Percentiles rank a stretch among this genome's conserved stretches.
Conservation (phyloP, 2,888 invertebrate genomes). For the Entomobrya multifasciata region DNA sequence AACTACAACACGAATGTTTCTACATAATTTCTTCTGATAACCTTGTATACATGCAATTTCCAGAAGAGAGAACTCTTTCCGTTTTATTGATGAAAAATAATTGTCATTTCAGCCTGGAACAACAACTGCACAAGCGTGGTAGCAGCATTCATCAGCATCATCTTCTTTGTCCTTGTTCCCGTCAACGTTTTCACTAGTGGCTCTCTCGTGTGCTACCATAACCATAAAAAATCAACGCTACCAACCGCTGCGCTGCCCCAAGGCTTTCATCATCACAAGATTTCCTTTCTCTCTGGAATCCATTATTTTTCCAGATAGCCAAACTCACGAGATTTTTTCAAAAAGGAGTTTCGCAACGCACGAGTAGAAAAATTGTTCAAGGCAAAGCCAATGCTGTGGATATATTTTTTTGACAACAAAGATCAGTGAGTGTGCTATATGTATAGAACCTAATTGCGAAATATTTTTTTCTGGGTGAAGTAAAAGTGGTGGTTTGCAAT, state of each 20-base stretch:
- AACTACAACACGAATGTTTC: constrained; percentile 42
- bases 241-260: background rate
- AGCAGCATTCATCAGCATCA: too few species aligned
- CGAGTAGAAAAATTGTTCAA: too few species aligned
- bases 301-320: constrained; percentile 7
- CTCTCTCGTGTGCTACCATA: background rate
- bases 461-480: constrained; percentile 35
- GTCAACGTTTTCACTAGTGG: constrained; percentile 28
- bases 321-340: background rate
- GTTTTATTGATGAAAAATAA: constrained; percentile 36
- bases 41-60: constrained; percentile 58
- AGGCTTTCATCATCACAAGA: background rate
- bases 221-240: too few species aligned
- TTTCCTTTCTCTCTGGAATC: background rate
- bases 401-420: too few species aligned
- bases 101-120: too few species aligned
- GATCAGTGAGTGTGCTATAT: background rate
- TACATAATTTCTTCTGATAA: constrained; percentile 7
- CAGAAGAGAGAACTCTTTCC: constrained; percentile 52
- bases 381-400: too few species aligned
- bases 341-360: too few species aligned
- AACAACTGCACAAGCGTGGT: constrained; percentile 1
- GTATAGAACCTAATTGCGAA: constrained; percentile 32
- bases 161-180: background rate
- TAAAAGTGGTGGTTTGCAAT: constrained; percentile 21